Conservation (phyloP, 2,113 vertebrate species). For the Zosterops japonicus region DNA sequence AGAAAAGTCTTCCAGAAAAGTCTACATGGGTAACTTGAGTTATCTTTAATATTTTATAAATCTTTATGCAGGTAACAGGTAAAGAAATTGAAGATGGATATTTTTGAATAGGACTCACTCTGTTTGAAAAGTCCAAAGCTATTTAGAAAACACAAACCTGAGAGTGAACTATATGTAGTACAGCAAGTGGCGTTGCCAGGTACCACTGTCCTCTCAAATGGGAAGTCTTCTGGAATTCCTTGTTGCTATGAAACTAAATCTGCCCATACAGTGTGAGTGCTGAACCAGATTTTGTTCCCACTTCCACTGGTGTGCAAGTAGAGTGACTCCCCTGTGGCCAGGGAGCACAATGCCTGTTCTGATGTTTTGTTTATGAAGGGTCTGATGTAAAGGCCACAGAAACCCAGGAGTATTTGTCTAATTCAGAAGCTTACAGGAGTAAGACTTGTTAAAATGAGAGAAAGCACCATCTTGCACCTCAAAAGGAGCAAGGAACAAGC, state of each 20-base stretch:
- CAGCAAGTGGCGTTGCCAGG: slow-evolving; percentile 17
- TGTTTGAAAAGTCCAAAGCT: neutral
- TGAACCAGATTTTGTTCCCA: slow-evolving; percentile 43
- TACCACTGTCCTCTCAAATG: slow-evolving; percentile 46
- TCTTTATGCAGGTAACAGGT: neutral
- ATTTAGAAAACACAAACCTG: neutral
- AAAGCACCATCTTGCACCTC: neutral
- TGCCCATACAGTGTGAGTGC: neutral
- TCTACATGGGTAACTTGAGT: neutral
- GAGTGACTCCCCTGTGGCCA: neutral
- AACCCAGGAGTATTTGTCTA: neutral
- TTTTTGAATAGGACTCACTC: neutral
- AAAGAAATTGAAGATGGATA: neutral
- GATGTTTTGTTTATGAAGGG: neutral
- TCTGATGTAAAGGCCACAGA: neutral
- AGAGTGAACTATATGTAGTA: slow-evolving; percentile 1
- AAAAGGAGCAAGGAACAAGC: neutral
- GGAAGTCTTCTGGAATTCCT: slow-evolving; percentile 62
- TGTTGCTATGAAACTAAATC: slow-evolving; percentile 67
- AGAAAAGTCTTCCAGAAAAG: neutral
- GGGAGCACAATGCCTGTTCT: neutral
- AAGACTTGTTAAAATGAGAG: neutral
- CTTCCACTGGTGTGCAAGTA: neutral
- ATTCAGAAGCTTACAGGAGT: neutral
- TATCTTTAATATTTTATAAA: neutral